phyloP scores from a whole-genome alignment of 2,888 invertebrate genomes.

The Nudaria mundana region DNA sequence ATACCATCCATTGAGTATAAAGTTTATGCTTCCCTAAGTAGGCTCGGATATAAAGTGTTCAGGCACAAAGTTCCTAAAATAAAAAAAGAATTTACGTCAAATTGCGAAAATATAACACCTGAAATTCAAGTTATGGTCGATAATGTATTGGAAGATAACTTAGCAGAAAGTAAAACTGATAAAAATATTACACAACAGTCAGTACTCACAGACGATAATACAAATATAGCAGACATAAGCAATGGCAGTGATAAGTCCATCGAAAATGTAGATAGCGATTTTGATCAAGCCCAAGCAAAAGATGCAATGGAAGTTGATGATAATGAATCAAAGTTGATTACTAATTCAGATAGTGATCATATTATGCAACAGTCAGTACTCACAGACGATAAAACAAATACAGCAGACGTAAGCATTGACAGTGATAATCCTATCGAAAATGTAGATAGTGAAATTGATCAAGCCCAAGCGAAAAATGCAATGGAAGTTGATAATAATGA shows the following conservation, averaged over 20 bases:
- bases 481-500: neutral
- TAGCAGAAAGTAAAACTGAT: neutral
- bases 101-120: neutral
- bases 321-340: neutral
- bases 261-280: neutral
- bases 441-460: neutral
- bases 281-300: neutral
- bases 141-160: neutral
- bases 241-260: neutral
- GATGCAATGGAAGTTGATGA: neutral
- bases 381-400: neutral
- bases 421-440: neutral
- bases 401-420: neutral
- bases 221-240: neutral
- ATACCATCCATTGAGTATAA: slow-evolving; percentile 76
- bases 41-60: slow-evolving; percentile 80
- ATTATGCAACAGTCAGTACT: too few species aligned
- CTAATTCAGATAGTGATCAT: too few species aligned
- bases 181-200: too few species aligned
- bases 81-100: neutral
- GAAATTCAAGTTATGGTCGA: neutral
- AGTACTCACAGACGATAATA: too few species aligned
- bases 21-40: slow-evolving; percentile 81
- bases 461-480: neutral
- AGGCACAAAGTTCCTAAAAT: slow-evolving; percentile 47